A percentile compares a stretch with the other conserved stretches of the same genome.
Conservation (phyloP, 2,888 invertebrate species). For the Itoplectis maculator region DNA sequence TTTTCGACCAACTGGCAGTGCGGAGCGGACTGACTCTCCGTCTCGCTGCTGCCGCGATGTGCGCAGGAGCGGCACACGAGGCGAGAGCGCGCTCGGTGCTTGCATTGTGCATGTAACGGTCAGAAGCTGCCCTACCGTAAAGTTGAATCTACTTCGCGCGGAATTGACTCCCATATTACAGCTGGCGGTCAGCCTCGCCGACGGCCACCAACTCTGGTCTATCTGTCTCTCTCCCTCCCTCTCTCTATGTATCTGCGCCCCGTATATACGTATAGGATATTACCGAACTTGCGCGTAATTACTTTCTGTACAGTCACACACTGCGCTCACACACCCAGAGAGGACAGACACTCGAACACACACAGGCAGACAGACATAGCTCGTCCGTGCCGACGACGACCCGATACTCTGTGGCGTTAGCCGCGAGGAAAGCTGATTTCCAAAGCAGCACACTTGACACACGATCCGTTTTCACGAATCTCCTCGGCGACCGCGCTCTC, state of each 20-base stretch:
- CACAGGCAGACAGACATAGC: too few relatives aligned
- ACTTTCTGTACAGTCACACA: constrained; percentile 50
- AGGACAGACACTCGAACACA: constrained; percentile 23
- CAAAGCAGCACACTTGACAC: constrained; percentile 29
- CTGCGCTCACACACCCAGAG: background rate
- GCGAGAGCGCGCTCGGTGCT: constrained; percentile 4
- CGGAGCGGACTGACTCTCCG: constrained; percentile 27
- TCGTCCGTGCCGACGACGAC: too few relatives aligned
- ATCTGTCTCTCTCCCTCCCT: too few relatives aligned
- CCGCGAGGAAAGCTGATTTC: constrained; percentile 12
- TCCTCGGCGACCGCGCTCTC: too few relatives aligned
- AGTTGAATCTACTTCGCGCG: constrained; percentile 66
- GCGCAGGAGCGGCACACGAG: too few relatives aligned
- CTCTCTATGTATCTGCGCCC: constrained; percentile 4
- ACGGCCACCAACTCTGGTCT: constrained; percentile 34
- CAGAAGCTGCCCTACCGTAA: constrained; percentile 62
- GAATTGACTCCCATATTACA: constrained; percentile 68
- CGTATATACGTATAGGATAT: constrained; percentile 47
- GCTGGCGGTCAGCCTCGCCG: constrained; percentile 60
- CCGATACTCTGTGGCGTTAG: background rate
- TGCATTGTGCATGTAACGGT: constrained; percentile 43
- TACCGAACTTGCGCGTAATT: constrained; percentile 66
- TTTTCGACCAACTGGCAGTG: constrained; percentile 58
- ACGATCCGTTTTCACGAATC: constrained; percentile 42
- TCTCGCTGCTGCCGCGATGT: background rate